Evolutionary conservation across 2,888 invertebrate species (phyloP), one percentile per base, ranked within the genome.

Genomic region (Microctonus hyperodae): DNA sequence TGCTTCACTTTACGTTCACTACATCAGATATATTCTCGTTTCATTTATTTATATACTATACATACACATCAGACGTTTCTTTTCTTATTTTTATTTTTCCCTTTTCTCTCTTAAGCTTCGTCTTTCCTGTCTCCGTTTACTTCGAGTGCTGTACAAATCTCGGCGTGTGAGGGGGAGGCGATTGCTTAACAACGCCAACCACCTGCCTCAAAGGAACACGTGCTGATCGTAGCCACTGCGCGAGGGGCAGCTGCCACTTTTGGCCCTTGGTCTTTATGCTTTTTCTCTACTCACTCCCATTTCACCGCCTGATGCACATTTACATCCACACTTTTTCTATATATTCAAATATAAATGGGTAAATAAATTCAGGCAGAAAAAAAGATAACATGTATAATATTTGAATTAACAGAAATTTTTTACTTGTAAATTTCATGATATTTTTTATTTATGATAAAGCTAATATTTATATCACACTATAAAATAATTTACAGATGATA

Each of bases 181-280:
- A 80, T 81, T 77, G 76, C 76, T 79, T 78, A 76, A 79, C 79
- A 75, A 80, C 81, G 79, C 75, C 77, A 77, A 74, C 81, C 83
- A 83, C 83, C 83, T 83, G 83, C 83, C 81, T 72, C 70, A 62
- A 57, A 72, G 72, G 75, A 80, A 81, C 82, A 81, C 82, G 82
- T 82, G 78, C 78, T 73, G 75, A 75, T 69, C 63, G 55, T 73
- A 72, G 67, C 68, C 67, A 70, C 69, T 60, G 70, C 64, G 59
- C 68, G 66, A 69, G 63, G 65, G 66, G 69, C 72, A 71, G 71
- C 73, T 72, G 72, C 71, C 63, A 48, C 63, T 33, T 56, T 56
- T 48, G 40, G 31, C 20, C 25, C 56, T 63, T 22, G 70, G 55
- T 64, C 64, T 37, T 65, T 35, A 60, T 53, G 33, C 53, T 63